phyloP scores from a whole-genome alignment of 2,888 invertebrate genomes.

The Piscicola geometra region DNA sequence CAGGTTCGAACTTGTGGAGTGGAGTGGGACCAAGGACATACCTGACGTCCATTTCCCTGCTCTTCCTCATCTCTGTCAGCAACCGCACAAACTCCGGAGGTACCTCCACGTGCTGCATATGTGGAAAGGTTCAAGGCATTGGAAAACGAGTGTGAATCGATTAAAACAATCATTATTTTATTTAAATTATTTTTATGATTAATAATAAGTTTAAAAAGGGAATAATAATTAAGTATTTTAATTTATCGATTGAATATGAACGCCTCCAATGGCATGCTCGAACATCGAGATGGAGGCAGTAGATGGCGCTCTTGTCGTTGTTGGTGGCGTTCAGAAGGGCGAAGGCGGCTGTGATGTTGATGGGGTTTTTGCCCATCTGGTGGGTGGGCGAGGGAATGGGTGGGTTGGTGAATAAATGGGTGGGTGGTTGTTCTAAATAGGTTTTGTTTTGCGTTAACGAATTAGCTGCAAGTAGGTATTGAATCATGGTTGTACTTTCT shows the following conservation, averaged over 20 bases:
- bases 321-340: conserved; percentile 8
- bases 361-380: conserved; percentile 11
- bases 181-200: too few relatives aligned
- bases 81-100: neutral
- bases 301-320: conserved; percentile 13
- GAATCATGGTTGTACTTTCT: neutral
- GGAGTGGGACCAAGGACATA: too few relatives aligned
- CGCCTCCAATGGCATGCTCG: too few relatives aligned
- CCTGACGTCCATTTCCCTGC: too few relatives aligned
- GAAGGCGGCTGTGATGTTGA: neutral
- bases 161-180: too few relatives aligned
- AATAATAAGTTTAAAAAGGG: too few relatives aligned
- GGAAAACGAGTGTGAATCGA: too few relatives aligned
- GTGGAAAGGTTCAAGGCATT: too few relatives aligned
- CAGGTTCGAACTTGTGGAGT: too few relatives aligned
- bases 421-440: neutral
- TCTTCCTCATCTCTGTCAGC: too few relatives aligned
- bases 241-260: too few relatives aligned
- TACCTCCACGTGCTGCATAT: neutral
- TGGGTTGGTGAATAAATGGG: neutral
- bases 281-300: neutral
- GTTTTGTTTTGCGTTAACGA: neutral
- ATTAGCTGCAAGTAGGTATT: neutral
- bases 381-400: conserved; percentile 15
- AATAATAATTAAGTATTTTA: too few relatives aligned